phyloP scores from a whole-genome alignment of 1,140 invertebrate species.

The Halesus radiatus region DNA sequence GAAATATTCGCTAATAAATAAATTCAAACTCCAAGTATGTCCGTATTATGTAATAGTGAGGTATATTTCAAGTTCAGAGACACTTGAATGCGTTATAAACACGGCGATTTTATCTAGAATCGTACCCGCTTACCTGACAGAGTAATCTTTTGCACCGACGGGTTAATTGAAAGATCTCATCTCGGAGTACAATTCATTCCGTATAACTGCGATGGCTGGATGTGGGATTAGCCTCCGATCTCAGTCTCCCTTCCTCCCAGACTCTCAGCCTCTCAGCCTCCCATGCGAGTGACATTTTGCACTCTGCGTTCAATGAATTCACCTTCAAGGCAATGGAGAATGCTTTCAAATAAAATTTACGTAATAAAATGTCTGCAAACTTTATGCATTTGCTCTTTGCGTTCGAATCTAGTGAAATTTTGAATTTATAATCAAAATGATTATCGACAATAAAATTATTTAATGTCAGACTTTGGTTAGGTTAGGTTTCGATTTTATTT shows the following conservation, averaged over 20 bases:
- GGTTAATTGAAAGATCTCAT: conserved; percentile 37
- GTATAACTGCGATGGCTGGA: neutral
- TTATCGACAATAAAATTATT: too few species aligned
- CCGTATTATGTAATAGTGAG: neutral
- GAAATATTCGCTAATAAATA: too few species aligned
- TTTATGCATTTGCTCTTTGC: neutral
- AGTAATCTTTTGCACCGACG: neutral
- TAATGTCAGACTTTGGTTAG: too few species aligned
- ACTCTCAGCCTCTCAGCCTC: neutral
- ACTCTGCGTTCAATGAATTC: neutral
- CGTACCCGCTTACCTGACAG: neutral
- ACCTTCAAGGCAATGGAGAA: conserved; percentile 1
- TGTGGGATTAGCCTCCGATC: conserved; percentile 20
- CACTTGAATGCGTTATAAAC: neutral
- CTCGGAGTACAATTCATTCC: conserved; percentile 14
- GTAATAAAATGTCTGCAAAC: neutral
- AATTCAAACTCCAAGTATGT: too few species aligned
- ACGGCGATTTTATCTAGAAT: neutral
- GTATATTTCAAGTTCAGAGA: neutral
- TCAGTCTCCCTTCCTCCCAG: neutral
- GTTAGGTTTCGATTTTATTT: too few species aligned
- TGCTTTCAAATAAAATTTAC: neutral
- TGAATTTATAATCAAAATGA: neutral
- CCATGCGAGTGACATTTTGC: neutral
- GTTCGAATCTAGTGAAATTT: neutral